Evolutionary conservation across 2,113 vertebrate species (phyloP).

Genomic region (Miniopterus natalensis): DNA sequence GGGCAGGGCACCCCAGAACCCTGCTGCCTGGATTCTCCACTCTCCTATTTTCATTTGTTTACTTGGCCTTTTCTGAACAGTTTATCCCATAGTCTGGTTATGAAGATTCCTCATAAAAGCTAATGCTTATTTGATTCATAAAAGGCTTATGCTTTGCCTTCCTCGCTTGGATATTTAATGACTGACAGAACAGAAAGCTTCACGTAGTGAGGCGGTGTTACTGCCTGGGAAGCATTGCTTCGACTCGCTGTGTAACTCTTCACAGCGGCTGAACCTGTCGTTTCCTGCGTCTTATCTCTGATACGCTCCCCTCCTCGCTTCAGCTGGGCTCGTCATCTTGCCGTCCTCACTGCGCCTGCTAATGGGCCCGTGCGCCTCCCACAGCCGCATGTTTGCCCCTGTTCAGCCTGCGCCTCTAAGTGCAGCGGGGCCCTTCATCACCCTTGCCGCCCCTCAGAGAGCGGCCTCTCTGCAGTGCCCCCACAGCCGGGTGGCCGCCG

Average conservation of each 20-base stretch:
- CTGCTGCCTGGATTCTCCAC: background rate
- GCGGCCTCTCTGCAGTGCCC: background rate
- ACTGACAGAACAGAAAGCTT: slow-evolving; percentile 36
- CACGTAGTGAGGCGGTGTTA: background rate
- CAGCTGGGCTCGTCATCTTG: background rate
- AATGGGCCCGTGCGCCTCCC: background rate
- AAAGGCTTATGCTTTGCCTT: background rate
- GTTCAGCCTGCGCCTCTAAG: background rate
- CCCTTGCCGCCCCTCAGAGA: no score
- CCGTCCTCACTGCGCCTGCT: background rate
- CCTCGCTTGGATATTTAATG: slow-evolving; percentile 18
- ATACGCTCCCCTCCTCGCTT: background rate
- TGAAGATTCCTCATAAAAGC: background rate
- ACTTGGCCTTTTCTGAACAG: slow-evolving; percentile 12
- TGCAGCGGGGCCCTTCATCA: rapidly evolving
- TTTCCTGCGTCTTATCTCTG: background rate
- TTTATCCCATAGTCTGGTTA: background rate
- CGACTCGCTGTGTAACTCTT: background rate
- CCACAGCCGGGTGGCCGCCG: background rate
- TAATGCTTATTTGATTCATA: slow-evolving; percentile 41
- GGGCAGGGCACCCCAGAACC: no score
- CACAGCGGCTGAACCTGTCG: background rate
- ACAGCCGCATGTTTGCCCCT: rapidly evolving
- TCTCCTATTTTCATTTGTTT: background rate
- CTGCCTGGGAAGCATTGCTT: background rate